Base-by-base conservation (phyloP, 2,888 invertebrate genomes). In the Oscheius myriophilus region DNA sequence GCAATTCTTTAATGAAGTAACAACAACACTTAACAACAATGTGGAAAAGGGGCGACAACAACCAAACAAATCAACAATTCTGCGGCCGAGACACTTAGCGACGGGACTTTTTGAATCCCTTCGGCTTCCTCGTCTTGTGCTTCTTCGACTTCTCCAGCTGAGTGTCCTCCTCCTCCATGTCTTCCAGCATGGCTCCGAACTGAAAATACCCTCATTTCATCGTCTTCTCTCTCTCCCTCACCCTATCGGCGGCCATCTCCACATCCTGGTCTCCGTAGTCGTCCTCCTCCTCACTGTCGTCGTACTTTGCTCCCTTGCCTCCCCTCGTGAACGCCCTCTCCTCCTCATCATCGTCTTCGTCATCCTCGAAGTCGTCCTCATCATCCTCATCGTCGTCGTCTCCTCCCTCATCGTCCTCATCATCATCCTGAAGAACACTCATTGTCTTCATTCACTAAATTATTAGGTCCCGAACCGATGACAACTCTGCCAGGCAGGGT, bases 141-240 rank as follows among this genome's bases (percentile, higher is more conserved):
- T 73, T 75, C 54, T 63, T 71, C 18, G 33, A 52, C 49, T 71
- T 72, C 16, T 57, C 39, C 18, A 65, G 42, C 12, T 58, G 51
- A 25, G 71, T 65, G n/a, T 73, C 75, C 16, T 75, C 79, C 7
- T 81, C 81, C 39, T 75, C 72, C 51, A 72, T 54, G 21, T 80
- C 80, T 67, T 81, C 81, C 42, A 81, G 59, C 73, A 76, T 73
- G 23, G 75, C 78, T 9, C 75, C 81, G 59, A 78, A 79, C 69
- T 78, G 62, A 64, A 70, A 33, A 6, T 33, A 6, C 9, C 11
- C 11, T 25, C 33, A 6, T 33, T 33, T 6, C 9, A 33, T 33
- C 9, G 9, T 33, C 33, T 9, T 33, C 3, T 33, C 9, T 9
- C 3, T 6, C 3, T 33, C 9, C 9, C 33, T 21, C 23, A 68